Evolutionary conservation across 64 coral and sea anemone genomes (phyloP), one percentile per base, ranked within the genome.

Genomic region (Exaiptasia diaphana): DNA sequence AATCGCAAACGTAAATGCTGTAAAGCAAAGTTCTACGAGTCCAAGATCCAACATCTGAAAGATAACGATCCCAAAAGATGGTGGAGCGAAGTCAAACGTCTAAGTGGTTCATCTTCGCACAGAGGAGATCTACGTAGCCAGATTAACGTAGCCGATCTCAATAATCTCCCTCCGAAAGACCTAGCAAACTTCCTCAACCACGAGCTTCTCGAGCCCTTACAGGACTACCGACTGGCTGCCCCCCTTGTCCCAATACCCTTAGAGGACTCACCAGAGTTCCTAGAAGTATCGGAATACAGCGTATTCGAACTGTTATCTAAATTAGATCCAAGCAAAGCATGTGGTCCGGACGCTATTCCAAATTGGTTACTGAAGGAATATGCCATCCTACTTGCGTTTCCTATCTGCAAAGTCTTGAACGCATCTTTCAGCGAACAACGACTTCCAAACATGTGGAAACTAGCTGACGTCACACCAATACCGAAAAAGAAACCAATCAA

Each of bases 351-450:
- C 34, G 15, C 21, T 18, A 68, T 68, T 18, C 4, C 64, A 18
- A 68, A 68, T 42, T 79, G 76, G 76, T 41, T 79, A 53, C 54
- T 62, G 30, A 79, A 79, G 27, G 76, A 79, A 79, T 79, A 79
- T 28, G 31, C 31, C 17, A 53, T 24, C 20, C 5, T 79, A 21
- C 25, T 62, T 18, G 29, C 14, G 50, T 56, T 32, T 60, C 76
- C 76, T 10, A 20, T 79, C 4, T 60, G 25, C 27, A 25, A 58
- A 22, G 60, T 61, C 34, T 53, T 79, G 25, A 79, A 79, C 53
- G 18, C 76, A 5, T 63, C 76, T 37, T 79, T 60, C 36, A 24
- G 11, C 30, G 31, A 79, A 42, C 76, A 62, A 33, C 54, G 50
- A 5, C 32, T 60, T 25, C 76, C 76, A 33, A 21, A 10, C 33